Evolutionary conservation across 2,888 invertebrate genomes (phyloP), one percentile per base, ranked within the genome.

Genomic region (Eupsilia transversa): DNA sequence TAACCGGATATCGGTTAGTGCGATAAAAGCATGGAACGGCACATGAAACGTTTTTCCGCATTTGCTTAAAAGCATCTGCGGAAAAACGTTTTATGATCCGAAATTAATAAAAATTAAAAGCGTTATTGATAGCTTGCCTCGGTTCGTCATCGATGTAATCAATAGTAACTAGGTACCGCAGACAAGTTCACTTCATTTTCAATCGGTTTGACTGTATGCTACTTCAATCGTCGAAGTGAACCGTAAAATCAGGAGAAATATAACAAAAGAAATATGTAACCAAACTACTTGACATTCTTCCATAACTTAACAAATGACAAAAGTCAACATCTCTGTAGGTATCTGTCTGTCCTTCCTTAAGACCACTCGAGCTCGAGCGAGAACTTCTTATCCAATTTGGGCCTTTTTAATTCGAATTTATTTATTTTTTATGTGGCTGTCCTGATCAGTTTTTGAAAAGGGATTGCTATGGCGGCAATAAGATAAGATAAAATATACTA

Each of bases 1-100:
- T n/a, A n/a, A n/a, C n/a, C n/a, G 41, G 27, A 35, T 35, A 63
- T 73, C 68, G 78, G 60, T 82, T 77, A 38, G 59, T 38, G 41
- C 7, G 30, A 41, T 49, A 57, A 59, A 59, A 38, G 17, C 46
- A 23, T n/a, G n/a, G n/a, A n/a, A n/a, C n/a, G n/a, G n/a, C n/a
- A n/a, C n/a, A n/a, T n/a, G n/a, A n/a, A n/a, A n/a, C n/a, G n/a
- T n/a, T n/a, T n/a, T n/a, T n/a, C n/a, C n/a, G n/a, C n/a, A n/a
- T n/a, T n/a, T n/a, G n/a, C n/a, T n/a, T n/a, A n/a, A n/a, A n/a
- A 38, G 17, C 46, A 23, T n/a, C 30, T 30, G 41, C n/a, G 35
- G 54, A 56, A 46, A 66, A 71, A 59, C n/a, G 27, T 54, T 70
- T 30, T 17, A 33, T 27, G 20, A 14, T 59, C 43, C 23, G 5